phyloP scores from a whole-genome alignment of 2,888 invertebrate species.

The Pseudococcus longispinus region DNA sequence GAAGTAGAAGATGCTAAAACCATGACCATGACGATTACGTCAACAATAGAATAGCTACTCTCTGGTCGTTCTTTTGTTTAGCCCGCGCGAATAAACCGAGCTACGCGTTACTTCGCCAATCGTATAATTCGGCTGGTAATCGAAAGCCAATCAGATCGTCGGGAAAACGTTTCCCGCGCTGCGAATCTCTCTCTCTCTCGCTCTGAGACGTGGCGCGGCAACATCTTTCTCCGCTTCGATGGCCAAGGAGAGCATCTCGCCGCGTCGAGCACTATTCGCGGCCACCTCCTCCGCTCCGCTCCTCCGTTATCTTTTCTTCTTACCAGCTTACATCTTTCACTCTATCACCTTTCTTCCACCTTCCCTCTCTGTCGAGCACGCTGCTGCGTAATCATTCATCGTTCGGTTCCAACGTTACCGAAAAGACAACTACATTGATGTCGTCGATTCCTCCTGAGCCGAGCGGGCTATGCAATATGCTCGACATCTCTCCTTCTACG shows the following conservation, averaged over 20 bases:
- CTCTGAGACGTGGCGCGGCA: conserved; percentile 10
- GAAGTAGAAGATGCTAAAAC: conserved; percentile 45
- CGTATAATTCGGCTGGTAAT: conserved; percentile 52
- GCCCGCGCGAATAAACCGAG: conserved; percentile 29
- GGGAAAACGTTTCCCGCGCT: conserved; percentile 46
- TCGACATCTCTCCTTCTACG: neutral
- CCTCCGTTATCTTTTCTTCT: neutral
- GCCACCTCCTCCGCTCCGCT: neutral
- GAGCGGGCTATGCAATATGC: neutral
- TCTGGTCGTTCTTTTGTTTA: conserved; percentile 52
- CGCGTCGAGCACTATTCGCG: neutral
- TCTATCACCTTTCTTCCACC: neutral
- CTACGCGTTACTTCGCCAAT: conserved; percentile 50
- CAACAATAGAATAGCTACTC: conserved; percentile 51
- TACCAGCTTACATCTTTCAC: neutral
- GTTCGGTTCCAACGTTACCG: neutral
- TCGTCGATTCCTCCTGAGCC: neutral
- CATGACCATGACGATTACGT: conserved; percentile 56
- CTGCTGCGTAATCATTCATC: neutral
- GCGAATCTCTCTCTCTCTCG: neutral
- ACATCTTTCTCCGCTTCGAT: conserved; percentile 51
- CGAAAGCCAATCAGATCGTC: conserved; percentile 50
- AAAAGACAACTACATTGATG: neutral
- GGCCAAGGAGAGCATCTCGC: conserved; percentile 48
- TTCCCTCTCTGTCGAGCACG: neutral